A percentile compares a stretch with the other conserved stretches of the same genome.
These are phyloP conservation scores for Australoheros facetus DNA, from an alignment of 2,797 vertebrate genomes.

Conservation along the genomic window DNA sequence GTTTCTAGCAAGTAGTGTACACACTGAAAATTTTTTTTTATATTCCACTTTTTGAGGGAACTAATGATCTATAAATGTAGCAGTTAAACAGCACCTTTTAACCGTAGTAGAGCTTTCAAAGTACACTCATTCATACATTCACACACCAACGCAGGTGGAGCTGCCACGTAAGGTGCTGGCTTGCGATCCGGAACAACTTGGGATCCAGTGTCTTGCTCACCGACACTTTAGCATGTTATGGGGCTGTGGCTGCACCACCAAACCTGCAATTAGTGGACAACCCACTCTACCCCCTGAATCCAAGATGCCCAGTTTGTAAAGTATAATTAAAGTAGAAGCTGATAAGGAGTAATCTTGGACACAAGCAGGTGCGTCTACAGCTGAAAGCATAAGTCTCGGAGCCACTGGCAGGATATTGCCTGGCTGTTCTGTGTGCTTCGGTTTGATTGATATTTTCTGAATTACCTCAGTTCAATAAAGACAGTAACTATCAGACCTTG, in stretches of 20 bases:
- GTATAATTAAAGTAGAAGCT: background rate
- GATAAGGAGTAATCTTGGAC: background rate
- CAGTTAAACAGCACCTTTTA: background rate
- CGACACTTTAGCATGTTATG: background rate
- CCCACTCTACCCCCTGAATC: background rate
- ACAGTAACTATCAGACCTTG: background rate
- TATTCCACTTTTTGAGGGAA: background rate
- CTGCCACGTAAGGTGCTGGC: background rate
- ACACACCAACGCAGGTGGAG: background rate
- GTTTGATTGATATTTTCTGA: background rate
- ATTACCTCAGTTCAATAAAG: background rate
- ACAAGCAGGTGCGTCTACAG: background rate
- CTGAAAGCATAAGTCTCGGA: background rate
- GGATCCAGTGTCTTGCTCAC: background rate
- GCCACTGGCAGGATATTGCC: background rate
- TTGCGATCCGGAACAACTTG: background rate
- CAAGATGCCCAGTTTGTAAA: background rate
- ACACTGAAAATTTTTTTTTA: background rate
- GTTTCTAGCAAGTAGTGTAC: background rate
- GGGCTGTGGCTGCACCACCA: background rate
- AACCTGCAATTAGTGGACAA: background rate
- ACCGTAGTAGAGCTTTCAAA: background rate
- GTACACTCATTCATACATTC: background rate
- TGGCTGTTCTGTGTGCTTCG: background rate
- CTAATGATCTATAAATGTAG: background rate